Evolutionary conservation across 2,888 invertebrate species (phyloP), one percentile per base, ranked within the genome.

Genomic region (Coenonympha arcania): DNA sequence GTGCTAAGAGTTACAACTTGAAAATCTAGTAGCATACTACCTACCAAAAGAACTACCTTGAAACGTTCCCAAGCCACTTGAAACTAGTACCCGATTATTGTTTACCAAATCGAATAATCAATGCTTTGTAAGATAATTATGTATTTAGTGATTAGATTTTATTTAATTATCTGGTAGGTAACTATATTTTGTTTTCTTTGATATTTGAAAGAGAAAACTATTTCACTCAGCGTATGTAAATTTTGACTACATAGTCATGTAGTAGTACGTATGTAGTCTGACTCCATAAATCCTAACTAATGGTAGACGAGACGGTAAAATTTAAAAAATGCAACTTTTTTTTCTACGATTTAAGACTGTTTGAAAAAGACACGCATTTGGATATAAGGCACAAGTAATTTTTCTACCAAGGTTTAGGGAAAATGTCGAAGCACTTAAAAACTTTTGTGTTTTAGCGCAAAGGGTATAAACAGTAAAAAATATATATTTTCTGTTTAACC

Each of bases 1-100:
- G 8, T 24, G 2, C 6, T 6, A 24, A 4, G 24, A 4, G 1
- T 6, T 11, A 42, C 11, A 30, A 30, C n/a, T n/a, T n/a, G n/a
- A 42, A 37, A 19, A 24, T 31, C 30, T 19, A 47, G 37, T 47
- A 51, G 47, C 31, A n/a, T n/a, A n/a, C n/a, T n/a, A n/a, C n/a
- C n/a, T n/a, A n/a, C n/a, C n/a, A n/a, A n/a, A 39, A 16, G 19
- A 22, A 44, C 43, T 33, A 43, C 52, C 48, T 52, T 48, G 43
- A 6, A 42, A 24, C 36, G 19, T 48, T 48, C 48, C 48, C 52
- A 52, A 52, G 48, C 39, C 43, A 51, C 47, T 51, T 37, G 34
- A 40, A 28, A 9, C 36, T 15, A 15, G 37, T 13, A 22, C 44
- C 26, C 39, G 28, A 44, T 48, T n/a, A n/a, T n/a, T n/a, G n/a